These are phyloP conservation scores for Prunella strophiata DNA, from an alignment of 2,797 vertebrate genomes.

Conservation along the genomic window DNA sequence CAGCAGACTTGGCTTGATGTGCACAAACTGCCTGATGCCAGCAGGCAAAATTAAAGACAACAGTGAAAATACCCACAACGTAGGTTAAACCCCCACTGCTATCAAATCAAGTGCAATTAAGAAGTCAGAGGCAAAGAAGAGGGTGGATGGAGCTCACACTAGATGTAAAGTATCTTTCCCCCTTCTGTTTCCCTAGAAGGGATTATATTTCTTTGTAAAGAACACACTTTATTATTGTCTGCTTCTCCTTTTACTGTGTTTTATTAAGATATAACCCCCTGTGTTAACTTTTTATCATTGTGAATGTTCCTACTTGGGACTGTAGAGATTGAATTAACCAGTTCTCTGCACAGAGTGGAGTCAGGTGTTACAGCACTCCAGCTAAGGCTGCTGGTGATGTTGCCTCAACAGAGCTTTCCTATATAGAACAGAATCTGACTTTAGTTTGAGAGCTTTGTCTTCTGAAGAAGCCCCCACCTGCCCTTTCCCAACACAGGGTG, in stretches of 20 bases:
- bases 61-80: not conserved
- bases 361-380: not conserved
- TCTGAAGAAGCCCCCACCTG: not conserved
- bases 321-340: not conserved
- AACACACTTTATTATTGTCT: not conserved
- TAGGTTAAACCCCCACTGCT: conserved; percentile 30
- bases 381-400: not conserved
- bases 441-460: not conserved
- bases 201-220: not conserved
- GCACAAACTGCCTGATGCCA: not conserved
- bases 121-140: not conserved
- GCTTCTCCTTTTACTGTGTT: not conserved
- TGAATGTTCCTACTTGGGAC: conserved; percentile 4
- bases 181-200: not conserved
- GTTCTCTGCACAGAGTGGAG: not conserved
- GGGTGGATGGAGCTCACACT: not conserved
- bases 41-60: conserved; percentile 17
- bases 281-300: conserved; percentile 49
- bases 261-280: conserved; percentile 28
- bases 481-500: not conserved
- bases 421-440: not conserved
- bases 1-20: not conserved
- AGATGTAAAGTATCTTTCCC: not conserved
- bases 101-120: conserved; percentile 43
- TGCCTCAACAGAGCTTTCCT: not conserved